Evolutionary conservation across 37 sponge, comb jelly and placozoan genomes (phyloP).

Genomic region (Dysidea cf. avara): DNA sequence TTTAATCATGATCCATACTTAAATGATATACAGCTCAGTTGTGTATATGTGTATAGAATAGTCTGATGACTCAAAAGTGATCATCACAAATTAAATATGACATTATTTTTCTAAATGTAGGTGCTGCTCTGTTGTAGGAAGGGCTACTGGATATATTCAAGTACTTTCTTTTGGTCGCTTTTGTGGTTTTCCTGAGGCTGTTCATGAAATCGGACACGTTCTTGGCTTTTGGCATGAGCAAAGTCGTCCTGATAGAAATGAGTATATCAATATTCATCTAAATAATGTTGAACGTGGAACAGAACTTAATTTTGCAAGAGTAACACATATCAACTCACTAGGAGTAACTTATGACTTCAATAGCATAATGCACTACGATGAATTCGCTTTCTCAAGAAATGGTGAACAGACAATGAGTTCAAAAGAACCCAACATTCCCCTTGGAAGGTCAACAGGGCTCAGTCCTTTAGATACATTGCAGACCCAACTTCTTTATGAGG

Average conservation of each 20-base stretch:
- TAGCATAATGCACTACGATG: constrained; percentile 82
- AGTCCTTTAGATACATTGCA: constrained; percentile 64
- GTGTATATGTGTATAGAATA: no score
- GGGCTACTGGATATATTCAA: no score
- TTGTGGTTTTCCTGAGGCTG: no score
- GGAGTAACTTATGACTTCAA: constrained; percentile 81
- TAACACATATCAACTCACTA: constrained; percentile 36
- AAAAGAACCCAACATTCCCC: constrained; percentile 33
- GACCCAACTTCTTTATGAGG: constrained; percentile 55
- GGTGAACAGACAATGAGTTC: constrained; percentile 45
- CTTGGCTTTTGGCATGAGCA: constrained; percentile 48
- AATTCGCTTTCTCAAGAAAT: constrained; percentile 2
- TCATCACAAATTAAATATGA: no score
- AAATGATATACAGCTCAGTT: no score
- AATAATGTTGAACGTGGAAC: constrained; percentile 7
- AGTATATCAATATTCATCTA: constrained; percentile 9
- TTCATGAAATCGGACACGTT: constrained; percentile 36
- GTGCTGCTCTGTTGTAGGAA: no score
- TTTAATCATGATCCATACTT: no score
- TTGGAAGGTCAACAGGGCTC: constrained; percentile 54
- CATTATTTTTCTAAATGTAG: no score
- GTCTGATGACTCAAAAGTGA: no score
- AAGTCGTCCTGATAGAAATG: constrained; percentile 17
- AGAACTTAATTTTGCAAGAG: constrained; percentile 36
- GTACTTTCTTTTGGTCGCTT: no score